These are phyloP conservation scores for Crenuchus spilurus DNA, from an alignment of 2,797 vertebrate genomes.

Conservation along the genomic window DNA sequence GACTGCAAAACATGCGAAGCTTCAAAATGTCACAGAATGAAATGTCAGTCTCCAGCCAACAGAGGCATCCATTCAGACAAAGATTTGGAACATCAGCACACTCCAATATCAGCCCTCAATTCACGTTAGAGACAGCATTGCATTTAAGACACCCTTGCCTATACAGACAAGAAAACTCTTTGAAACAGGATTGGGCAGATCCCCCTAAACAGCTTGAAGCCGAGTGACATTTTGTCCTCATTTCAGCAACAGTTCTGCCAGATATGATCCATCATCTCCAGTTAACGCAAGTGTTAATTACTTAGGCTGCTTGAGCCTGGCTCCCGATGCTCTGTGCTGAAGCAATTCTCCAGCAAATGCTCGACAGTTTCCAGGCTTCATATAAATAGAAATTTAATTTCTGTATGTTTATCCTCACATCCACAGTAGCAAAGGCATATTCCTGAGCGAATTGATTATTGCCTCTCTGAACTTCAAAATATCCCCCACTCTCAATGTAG, in stretches of 20 bases:
- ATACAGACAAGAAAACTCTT: slow-evolving; percentile 41
- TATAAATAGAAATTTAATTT: slow-evolving; percentile 89
- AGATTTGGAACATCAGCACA: slow-evolving; percentile 31
- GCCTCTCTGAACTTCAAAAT: slow-evolving; percentile 79
- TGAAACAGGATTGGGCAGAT: slow-evolving; percentile 57
- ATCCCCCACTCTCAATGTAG: slow-evolving; percentile 67
- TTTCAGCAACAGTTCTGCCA: slow-evolving; percentile 59
- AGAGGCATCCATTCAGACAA: slow-evolving; percentile 39
- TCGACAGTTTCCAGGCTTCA: slow-evolving; percentile 68
- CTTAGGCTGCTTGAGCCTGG: slow-evolving; percentile 56
- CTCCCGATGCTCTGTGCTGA: slow-evolving; percentile 63
- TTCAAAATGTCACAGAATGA: slow-evolving; percentile 31
- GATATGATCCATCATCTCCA: slow-evolving; percentile 57
- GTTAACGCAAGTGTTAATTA: slow-evolving; percentile 59
- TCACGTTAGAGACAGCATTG: slow-evolving; percentile 38
- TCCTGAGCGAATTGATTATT: slow-evolving; percentile 74
- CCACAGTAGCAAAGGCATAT: slow-evolving; percentile 77
- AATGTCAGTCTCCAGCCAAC: slow-evolving; percentile 35
- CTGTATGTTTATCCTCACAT: slow-evolving; percentile 82
- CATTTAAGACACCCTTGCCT: slow-evolving; percentile 44
- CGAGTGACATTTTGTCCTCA: slow-evolving; percentile 57
- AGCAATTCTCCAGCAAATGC: slow-evolving; percentile 75
- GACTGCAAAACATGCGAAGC: neutral
- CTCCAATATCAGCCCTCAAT: slow-evolving; percentile 38
- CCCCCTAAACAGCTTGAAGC: slow-evolving; percentile 59